Base-by-base conservation (phyloP, 2,888 invertebrate species). In the Parnassius orleans region DNA sequence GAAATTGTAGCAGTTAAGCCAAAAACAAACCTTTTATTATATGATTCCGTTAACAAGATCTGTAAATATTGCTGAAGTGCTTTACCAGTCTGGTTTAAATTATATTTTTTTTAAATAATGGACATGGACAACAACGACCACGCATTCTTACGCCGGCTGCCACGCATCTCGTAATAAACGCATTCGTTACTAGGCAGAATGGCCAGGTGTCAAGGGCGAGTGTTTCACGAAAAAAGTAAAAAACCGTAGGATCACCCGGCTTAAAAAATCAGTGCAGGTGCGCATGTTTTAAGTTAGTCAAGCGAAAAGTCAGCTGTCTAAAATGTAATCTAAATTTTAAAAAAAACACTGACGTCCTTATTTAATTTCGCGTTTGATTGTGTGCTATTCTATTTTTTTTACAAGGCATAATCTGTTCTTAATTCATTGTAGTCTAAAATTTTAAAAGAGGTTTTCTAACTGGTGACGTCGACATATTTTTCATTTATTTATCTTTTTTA, bases 201-300 rank as follows among this genome's bases (percentile, higher is more conserved):
- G 72, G 80, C 87, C 90, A 89, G 90, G 88, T 90, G 90, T 81
- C 84, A 80, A 66, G 72, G 72, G 63, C 75, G 73, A 75, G 69
- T 74, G 76, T 81, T 81, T 82, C 70, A 77, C 77, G 74, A 79
- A 81, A 84, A 83, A 82, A 76, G 54, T 73, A 77, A 78, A 83
- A 85, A 84, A 80, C 73, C 67, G 73, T 67, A 79, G 80, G 80
- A 84, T 83, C 78, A 76, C 78, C 79, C 76, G 78, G 73, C 80
- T 84, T 57, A 57, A 87, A 88, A 89, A 90, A 90, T 90, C 90
- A 78, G 77, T 86, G 89, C 90, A 90, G 90, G 88, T 90, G 90
- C 72, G 72, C 66, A 64, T 68, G 74, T 65, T 66, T 69, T 75
- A 71, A 74, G 72, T 76, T 81, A 83, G 82, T 83, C 83, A 84